A percentile compares a stretch with the other conserved stretches of the same genome.
Conservation (phyloP, 2,888 invertebrate genomes). For the Eristalis pertinax region DNA sequence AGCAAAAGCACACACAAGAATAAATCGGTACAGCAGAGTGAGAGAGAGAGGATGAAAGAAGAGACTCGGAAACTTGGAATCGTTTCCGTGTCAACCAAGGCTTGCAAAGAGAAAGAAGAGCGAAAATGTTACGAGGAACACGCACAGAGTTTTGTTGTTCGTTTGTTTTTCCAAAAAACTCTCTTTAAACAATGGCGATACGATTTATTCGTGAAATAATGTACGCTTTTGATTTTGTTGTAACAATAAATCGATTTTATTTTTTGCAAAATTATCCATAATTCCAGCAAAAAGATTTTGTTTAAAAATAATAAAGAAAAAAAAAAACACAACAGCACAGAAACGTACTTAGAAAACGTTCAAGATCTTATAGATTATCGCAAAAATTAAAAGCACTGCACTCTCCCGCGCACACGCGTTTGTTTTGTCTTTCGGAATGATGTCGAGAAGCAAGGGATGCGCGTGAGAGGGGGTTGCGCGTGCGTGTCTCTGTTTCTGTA, state of each 20-base stretch:
- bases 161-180: too few relatives aligned
- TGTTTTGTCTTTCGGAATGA: slow-evolving; percentile 11
- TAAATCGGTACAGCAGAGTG: slow-evolving; percentile 1
- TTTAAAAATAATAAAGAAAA: slow-evolving; percentile 7
- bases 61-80: background rate
- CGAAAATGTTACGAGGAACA: background rate
- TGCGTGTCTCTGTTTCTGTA: slow-evolving; percentile 8
- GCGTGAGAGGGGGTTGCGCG: background rate
- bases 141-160: background rate
- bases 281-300: slow-evolving; percentile 38
- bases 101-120: slow-evolving; percentile 4
- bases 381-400: background rate
- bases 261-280: slow-evolving; percentile 75
- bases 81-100: background rate
- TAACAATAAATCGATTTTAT: slow-evolving; percentile 71
- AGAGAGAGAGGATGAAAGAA: too few relatives aligned
- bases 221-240: slow-evolving; percentile 68
- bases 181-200: background rate
- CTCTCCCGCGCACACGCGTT: background rate
- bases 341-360: slow-evolving; percentile 26
- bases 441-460: background rate
- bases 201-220: slow-evolving; percentile 54
- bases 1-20: slow-evolving; percentile 57
- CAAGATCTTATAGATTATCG: background rate
- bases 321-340: slow-evolving; percentile 14